Conservation (phyloP, 2,113 vertebrate genomes). For the Psittacus erithacus region DNA sequence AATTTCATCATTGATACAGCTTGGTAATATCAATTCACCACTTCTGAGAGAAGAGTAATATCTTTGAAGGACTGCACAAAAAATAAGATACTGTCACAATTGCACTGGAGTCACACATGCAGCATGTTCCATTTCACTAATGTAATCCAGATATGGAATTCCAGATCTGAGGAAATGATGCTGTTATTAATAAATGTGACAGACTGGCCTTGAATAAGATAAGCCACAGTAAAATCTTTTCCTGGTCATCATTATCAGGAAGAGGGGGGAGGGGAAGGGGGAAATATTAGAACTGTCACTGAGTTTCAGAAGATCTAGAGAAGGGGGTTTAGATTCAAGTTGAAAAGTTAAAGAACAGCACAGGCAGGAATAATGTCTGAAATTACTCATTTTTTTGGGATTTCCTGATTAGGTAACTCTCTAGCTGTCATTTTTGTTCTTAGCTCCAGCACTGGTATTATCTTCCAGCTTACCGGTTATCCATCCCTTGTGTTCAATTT, state of each 20-base stretch:
- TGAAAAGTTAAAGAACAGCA: neutral
- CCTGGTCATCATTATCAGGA: neutral
- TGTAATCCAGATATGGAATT: neutral
- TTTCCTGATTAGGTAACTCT: neutral
- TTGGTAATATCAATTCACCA: neutral
- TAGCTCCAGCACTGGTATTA: neutral
- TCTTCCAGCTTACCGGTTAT: neutral
- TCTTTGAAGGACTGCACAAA: neutral
- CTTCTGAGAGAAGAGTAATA: neutral
- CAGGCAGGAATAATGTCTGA: neutral
- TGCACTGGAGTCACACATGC: neutral
- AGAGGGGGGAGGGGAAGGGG: neutral
- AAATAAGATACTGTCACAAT: neutral
- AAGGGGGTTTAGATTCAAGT: neutral
- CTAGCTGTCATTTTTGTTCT: neutral
- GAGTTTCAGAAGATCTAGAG: neutral
- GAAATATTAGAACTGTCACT: neutral
- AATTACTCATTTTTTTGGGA: neutral
- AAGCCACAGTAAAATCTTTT: neutral
- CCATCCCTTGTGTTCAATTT: neutral
- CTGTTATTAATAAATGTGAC: neutral
- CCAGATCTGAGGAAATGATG: neutral
- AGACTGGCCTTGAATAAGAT: neutral
- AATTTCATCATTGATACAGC: neutral
- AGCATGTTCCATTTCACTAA: neutral